Evolutionary conservation across 2,797 vertebrate species (phyloP), one percentile per base, ranked within the genome.

Genomic region (Manis pentadactyla): DNA sequence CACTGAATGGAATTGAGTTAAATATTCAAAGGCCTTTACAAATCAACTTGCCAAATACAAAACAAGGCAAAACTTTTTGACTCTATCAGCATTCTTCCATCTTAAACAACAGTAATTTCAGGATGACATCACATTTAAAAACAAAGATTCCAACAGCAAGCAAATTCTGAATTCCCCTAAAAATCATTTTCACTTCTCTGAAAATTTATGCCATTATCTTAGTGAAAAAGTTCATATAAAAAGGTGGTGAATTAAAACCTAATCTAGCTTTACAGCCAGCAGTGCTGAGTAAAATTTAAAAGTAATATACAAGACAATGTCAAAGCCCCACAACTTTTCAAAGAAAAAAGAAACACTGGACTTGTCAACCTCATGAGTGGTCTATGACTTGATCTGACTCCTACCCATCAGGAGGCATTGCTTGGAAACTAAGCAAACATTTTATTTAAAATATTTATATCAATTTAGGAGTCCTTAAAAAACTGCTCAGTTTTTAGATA

Each of bases 111-210:
- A 15, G 17, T 82, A 68, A 91, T 31, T 82, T 61, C 82, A 92
- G 82, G 51, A 34, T 4, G 2, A 49, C 2, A 83, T 84, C 25
- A n/a, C 1, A 46, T 87, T 78, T 71, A 68, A 78, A 82, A 86
- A 75, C n/a, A 61, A 66, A 82, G 29, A 86, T 77, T 73, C 29
- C 4, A 2, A 53, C 18, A 39, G 13, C 7, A 92, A 19, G 23
- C 1, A 68, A 87, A 71, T 57, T 91, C 51, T 91, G 53, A 27
- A 95, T 88, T 74, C 88, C 14, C 31, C 63, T 55, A n/a, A 92
- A 94, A 94, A 42, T 85, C 59, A 74, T 82, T 91, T 79, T 79
- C n/a, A 69, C 27, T n/a, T 96, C 57, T 49, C 25, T 82, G 55
- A 85, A 42, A 17, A 89, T 69, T 49, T 27, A 96, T 66, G 19